Evolutionary conservation across 2,113 vertebrate genomes (phyloP), one percentile per base, ranked within the genome.

Genomic region (Himantopus leucocephalus): DNA sequence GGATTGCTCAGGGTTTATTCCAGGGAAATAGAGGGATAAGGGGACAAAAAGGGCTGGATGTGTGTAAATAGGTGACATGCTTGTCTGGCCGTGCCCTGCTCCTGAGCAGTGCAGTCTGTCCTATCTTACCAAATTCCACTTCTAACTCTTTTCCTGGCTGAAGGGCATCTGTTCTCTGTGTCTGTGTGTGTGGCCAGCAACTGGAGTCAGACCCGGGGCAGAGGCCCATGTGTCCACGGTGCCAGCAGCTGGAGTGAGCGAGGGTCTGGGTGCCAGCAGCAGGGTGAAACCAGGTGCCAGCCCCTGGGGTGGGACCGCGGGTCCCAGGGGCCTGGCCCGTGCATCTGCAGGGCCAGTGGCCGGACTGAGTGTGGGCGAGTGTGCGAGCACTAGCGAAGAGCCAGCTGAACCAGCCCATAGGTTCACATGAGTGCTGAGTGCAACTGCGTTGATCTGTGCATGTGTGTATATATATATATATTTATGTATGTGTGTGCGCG

Each of bases 231-330:
- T 66, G 45, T 35, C 47, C 6, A 1, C 9, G 2, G 39, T 56
- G 4, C n/a, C 53, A 29, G 27, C 2, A 0, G 48, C 29, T 39
- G n/a, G 27, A 67, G 41, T 0, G 0, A 64, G 21, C 2, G 1
- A 2, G 1, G 10, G 29, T 79, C 47, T 71, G 45, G 22, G 7
- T 72, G n/a, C 52, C 23, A 2, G 23, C 3, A 6, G 20, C 30
- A 39, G 37, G 21, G 12, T 3, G 4, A 68, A 73, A 77, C 35
- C 32, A 50, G 43, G 4, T 43, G 18, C 35, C 43, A 77, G 43
- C 13, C n/a, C 17, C 23, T 4, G 5, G 10, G 2, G 0, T 63
- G 41, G 58, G 23, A n/a, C 17, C 4, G 1, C 7, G 7, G 47
- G 47, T 53, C 14, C 8, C 17, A 26, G 15, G 11, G 30, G 8